Base-by-base conservation (phyloP, 2,113 vertebrate species). In the Strix uralensis region DNA sequence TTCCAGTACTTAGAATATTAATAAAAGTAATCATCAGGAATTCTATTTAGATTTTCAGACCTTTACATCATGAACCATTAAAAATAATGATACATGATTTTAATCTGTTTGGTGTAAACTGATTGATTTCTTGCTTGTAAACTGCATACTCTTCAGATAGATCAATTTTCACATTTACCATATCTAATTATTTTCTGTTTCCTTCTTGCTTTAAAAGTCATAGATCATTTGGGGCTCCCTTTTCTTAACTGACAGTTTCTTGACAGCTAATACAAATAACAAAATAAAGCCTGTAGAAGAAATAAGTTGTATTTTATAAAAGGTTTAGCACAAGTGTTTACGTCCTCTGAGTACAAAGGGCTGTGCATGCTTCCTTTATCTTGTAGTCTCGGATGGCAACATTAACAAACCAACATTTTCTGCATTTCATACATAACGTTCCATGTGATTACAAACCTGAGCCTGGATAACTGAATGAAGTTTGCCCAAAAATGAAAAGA, bases 101-200 rank as follows among this genome's bases (percentile, higher is more conserved):
- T 98, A 98, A 98, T 97, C 96, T 97, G 65, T 89, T 95, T 94
- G 93, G 95, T 97, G 94, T 96, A 97, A 97, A 96, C 66, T 72
- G 93, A 98, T 98, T 97, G 88, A 98, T 98, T 97, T 96, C 88
- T 94, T 94, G 81, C 91, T 97, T 96, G 93, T 97, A 98, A 96
- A 97, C 86, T 86, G 88, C 95, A 97, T 80, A 96, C 77, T 97
- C 92, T 92, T 96, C 88, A 95, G 89, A 82, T 92, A 96, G 97
- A 92, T 97, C 97, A 96, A 98, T 98, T 97, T 97, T 97, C 90
- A 97, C 85, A 90, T 97, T 97, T 92, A 96, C 96, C 97, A 93
- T 96, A 93, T 83, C 86, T 97, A 97, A 98, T 97, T 97, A 97
- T 97, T 97, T 97, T 95, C 84, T 86, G 51, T 94, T 97, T 95